These are phyloP conservation scores for Drosophila nannoptera DNA, from an alignment of 1,140 invertebrate species.

Conservation along the genomic window DNA sequence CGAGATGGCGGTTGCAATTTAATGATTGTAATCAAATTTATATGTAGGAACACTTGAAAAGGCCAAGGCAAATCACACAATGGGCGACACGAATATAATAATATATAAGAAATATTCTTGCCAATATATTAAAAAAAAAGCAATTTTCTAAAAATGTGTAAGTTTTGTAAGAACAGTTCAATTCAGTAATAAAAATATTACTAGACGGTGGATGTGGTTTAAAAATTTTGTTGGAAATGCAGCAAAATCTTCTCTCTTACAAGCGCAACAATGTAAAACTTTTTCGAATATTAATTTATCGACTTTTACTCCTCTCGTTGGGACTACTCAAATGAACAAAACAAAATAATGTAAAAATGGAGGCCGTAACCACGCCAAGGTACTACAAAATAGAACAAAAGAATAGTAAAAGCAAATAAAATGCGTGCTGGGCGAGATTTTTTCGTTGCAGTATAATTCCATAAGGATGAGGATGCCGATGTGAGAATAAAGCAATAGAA, in stretches of 20 bases:
- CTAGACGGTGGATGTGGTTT: constrained; percentile 45
- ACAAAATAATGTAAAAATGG: neutral
- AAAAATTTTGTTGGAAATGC: constrained; percentile 24
- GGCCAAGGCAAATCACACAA: constrained; percentile 33
- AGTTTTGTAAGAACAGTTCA: neutral
- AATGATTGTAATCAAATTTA: constrained; percentile 73
- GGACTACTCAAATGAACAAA: neutral
- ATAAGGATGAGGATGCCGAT: constrained; percentile 28
- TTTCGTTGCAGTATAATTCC: constrained; percentile 67
- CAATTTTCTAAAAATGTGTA: neutral
- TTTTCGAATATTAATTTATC: constrained; percentile 59
- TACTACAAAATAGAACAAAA: constrained; percentile 56
- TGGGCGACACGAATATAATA: constrained; percentile 11
- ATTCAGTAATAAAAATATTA: no score
- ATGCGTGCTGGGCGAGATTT: constrained; percentile 22
- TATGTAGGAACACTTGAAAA: constrained; percentile 52
- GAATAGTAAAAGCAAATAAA: constrained; percentile 69
- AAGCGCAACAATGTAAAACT: constrained; percentile 57
- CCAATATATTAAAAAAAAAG: neutral
- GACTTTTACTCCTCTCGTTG: constrained; percentile 22
- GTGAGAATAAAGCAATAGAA: no score
- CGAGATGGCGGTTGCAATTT: constrained; percentile 63
- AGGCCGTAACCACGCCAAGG: constrained; percentile 18
- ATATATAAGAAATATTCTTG: neutral
- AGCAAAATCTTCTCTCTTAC: constrained; percentile 48